Percentiles rank a stretch among this genome's conserved stretches.
Conservation (phyloP, 1,140 invertebrate species). For the Sycophaga agraensis region DNA sequence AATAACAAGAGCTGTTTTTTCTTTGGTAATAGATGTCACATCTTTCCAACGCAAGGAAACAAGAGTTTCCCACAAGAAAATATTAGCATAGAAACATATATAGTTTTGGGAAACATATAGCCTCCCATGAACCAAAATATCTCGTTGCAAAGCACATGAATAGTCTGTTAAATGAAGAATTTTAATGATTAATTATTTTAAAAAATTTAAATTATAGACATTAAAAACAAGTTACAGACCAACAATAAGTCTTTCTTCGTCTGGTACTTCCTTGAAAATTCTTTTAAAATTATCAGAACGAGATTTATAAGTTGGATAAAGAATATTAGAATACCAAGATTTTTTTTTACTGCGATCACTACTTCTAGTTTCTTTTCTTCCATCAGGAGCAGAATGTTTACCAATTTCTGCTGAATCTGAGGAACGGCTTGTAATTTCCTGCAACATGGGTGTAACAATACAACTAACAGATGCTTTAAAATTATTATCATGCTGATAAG, state of each 20-base stretch:
- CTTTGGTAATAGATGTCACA: constrained; percentile 88
- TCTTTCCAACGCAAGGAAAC: constrained; percentile 82
- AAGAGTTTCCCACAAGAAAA: constrained; percentile 91
- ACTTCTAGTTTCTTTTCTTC: constrained; percentile 47
- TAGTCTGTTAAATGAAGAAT: constrained; percentile 71
- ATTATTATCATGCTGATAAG: constrained; percentile 11
- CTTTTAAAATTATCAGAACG: constrained; percentile 88
- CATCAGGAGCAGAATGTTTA: constrained; percentile 43
- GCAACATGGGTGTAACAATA: constrained; percentile 27
- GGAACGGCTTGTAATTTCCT: constrained; percentile 41
- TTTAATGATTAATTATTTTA: constrained; percentile 4
- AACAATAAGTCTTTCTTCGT: constrained; percentile 88
- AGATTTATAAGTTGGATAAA: constrained; percentile 92
- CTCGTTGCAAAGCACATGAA: constrained; percentile 92
- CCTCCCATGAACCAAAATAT: constrained; percentile 89
- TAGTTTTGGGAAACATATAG: constrained; percentile 92
- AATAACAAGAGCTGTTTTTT: constrained; percentile 90
- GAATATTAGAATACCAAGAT: constrained; percentile 80
- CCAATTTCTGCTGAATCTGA: constrained; percentile 43
- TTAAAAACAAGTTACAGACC: constrained; percentile 63
- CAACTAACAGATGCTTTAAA: too few species aligned
- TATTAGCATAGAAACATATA: constrained; percentile 94
- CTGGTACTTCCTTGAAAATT: constrained; percentile 88
- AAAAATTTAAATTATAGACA: not conserved
- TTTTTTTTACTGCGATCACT: constrained; percentile 69